Base-by-base conservation (phyloP, 2,113 vertebrate species). In the Amphiprion percula region DNA sequence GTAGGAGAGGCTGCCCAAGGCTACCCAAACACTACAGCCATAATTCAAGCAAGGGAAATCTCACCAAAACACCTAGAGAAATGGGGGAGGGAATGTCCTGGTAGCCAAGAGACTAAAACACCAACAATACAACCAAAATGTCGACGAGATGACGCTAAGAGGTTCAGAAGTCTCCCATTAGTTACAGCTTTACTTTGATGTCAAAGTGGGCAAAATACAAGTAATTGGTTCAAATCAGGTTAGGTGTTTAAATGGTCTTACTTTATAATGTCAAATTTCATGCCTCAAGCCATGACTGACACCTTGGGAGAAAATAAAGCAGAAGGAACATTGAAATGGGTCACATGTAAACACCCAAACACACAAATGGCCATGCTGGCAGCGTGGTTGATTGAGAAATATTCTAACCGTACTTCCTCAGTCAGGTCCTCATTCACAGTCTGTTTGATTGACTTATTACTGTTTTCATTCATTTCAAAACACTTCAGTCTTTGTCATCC, bases 351-450 rank as follows among this genome's bases (percentile, higher is more conserved):
- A 77, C 60, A 67, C 70, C 70, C 62, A 69, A 68, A 67, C 76
- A 52, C 58, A 74, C 78, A 75, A 78, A 75, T 67, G 79, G 77
- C 23, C 39, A 9, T 74, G 62, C 55, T 71, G 81, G 65, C 75
- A 63, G 41, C 87, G 68, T 76, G 85, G 79, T 75, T 74, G 87
- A 93, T 89, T 93, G 86, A 92, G 87, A 90, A 88, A 86, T 90
- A 50, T 68, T 85, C 49, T 39, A 69, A 77, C 50, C 24, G 2
- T 78, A 88, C 86, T 92, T 93, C 83, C 88, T 88, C 87, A 73
- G 41, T 73, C 64, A 58, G 53, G 10, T 14, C 53, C 54, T 83
- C 87, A 88, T 88, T 91, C 85, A 86, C 60, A 21, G 64, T 83
- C 67, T 83, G 56, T 69, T 62, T 54, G 2, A 80, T 60, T 77